phyloP scores from a whole-genome alignment of 2,113 vertebrate genomes.

The Chaetodon auriga region DNA sequence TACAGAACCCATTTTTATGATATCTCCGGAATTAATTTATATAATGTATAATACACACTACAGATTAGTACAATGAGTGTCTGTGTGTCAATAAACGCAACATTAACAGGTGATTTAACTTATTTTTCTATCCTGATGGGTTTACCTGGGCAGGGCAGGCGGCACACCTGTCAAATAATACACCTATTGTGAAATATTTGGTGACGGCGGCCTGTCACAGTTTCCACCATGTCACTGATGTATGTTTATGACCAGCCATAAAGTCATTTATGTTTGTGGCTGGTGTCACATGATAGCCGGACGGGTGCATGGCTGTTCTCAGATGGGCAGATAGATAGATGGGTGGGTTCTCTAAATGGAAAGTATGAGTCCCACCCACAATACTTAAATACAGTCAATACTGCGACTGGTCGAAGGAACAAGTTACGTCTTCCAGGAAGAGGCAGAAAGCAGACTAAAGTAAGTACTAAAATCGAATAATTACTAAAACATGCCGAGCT shows the following conservation, averaged over 20 bases:
- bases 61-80: neutral
- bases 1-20: neutral
- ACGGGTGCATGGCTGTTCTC: neutral
- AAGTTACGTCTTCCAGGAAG: slow-evolving; percentile 36
- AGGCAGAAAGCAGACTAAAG: slow-evolving; percentile 11
- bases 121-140: neutral
- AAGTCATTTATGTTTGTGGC: neutral
- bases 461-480: slow-evolving; percentile 52
- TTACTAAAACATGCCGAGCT: neutral
- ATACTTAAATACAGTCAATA: slow-evolving; percentile 13
- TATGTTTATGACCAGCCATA: neutral
- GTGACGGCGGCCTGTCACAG: slow-evolving; percentile 10
- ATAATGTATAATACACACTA: neutral
- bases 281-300: slow-evolving; percentile 8
- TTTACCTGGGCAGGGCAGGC: neutral
- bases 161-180: neutral
- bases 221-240: slow-evolving; percentile 31
- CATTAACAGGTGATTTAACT: neutral
- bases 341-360: slow-evolving; percentile 65
- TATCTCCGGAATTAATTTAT: neutral
- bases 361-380: slow-evolving; percentile 74
- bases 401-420: neutral
- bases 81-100: neutral
- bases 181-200: neutral
- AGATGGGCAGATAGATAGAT: neutral